Evolutionary conservation across 2,888 invertebrate species (phyloP).

Genomic region (Monochamus alternatus): DNA sequence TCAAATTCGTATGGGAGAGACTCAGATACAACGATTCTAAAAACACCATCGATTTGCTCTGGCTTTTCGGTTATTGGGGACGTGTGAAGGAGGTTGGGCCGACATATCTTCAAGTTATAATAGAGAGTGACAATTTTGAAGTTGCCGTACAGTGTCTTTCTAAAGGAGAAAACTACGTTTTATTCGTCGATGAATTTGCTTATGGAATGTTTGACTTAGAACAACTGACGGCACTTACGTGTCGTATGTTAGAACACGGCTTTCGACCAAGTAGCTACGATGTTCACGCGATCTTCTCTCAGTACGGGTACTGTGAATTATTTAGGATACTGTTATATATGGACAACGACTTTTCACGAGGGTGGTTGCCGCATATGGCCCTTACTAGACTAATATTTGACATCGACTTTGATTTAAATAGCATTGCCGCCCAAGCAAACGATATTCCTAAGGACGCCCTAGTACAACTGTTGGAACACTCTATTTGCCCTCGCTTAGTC

Average conservation of each 20-base stretch:
- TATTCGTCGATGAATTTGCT: slow-evolving; percentile 39
- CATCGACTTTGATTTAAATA: slow-evolving; percentile 38
- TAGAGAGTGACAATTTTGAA: slow-evolving; percentile 49
- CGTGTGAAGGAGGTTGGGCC: too few species aligned
- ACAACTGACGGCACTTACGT: slow-evolving; percentile 46
- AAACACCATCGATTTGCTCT: slow-evolving; percentile 37
- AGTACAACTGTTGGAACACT: slow-evolving; percentile 34
- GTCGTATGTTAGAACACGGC: slow-evolving; percentile 48
- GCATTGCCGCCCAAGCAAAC: slow-evolving; percentile 24
- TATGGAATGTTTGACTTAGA: slow-evolving; percentile 35
- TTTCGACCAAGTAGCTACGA: slow-evolving; percentile 40
- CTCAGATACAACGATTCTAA: slow-evolving; percentile 40
- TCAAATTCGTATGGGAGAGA: slow-evolving; percentile 52
- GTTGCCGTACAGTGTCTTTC: slow-evolving; percentile 36
- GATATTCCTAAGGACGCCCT: slow-evolving; percentile 16
- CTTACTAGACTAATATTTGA: slow-evolving; percentile 48
- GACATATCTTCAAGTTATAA: slow-evolving; percentile 49
- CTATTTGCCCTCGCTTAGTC: slow-evolving; percentile 30
- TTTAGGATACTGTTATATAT: slow-evolving; percentile 53
- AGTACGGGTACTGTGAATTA: slow-evolving; percentile 51
- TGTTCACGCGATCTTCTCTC: slow-evolving; percentile 45
- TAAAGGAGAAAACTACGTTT: slow-evolving; percentile 29
- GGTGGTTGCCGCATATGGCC: slow-evolving; percentile 30
- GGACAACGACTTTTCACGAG: slow-evolving; percentile 41
- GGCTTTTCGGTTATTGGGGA: too few species aligned